These are phyloP conservation scores for Drosophila nasuta DNA, from an alignment of 1,140 invertebrate genomes.

Conservation along the genomic window DNA sequence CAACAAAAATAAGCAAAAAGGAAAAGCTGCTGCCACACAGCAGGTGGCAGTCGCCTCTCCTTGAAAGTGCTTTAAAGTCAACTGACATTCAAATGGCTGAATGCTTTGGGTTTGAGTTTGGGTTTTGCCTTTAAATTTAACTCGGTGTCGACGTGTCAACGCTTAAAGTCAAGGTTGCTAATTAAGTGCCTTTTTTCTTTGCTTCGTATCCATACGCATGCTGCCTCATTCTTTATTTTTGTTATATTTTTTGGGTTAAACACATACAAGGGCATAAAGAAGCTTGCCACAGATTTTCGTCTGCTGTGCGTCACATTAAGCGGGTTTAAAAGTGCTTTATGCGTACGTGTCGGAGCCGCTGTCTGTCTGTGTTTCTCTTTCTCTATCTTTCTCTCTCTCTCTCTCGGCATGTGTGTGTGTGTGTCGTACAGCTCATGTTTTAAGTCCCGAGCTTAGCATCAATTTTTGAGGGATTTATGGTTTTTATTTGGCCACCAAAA, in stretches of 20 bases:
- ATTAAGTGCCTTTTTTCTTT: slow-evolving; percentile 69
- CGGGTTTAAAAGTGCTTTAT: slow-evolving; percentile 55
- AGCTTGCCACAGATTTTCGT: slow-evolving; percentile 36
- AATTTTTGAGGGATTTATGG: slow-evolving; percentile 76
- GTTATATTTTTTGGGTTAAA: slow-evolving; percentile 55
- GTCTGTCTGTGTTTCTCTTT: slow-evolving; percentile 11
- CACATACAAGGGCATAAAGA: slow-evolving; percentile 48
- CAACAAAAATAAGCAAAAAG: slow-evolving; percentile 19
- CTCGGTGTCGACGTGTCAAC: slow-evolving; percentile 14
- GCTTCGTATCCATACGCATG: background rate
- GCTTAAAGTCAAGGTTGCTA: slow-evolving; percentile 78
- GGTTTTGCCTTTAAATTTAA: slow-evolving; percentile 23
- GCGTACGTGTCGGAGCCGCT: slow-evolving; percentile 35
- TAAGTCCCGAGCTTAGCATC: slow-evolving; percentile 73
- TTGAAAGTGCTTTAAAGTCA: slow-evolving; percentile 59
- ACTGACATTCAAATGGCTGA: slow-evolving; percentile 7
- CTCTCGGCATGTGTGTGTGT: slow-evolving; percentile 3
- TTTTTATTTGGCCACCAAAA: slow-evolving; percentile 54
- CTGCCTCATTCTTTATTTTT: slow-evolving; percentile 5
- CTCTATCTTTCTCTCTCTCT: background rate
- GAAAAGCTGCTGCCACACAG: slow-evolving; percentile 10
- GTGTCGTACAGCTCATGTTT: slow-evolving; percentile 57
- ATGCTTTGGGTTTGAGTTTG: background rate
- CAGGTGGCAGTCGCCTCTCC: slow-evolving; percentile 8
- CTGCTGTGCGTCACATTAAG: slow-evolving; percentile 57